These are phyloP conservation scores for Protaetia brevitarsis DNA, from an alignment of 1,140 invertebrate species.

Conservation along the genomic window DNA sequence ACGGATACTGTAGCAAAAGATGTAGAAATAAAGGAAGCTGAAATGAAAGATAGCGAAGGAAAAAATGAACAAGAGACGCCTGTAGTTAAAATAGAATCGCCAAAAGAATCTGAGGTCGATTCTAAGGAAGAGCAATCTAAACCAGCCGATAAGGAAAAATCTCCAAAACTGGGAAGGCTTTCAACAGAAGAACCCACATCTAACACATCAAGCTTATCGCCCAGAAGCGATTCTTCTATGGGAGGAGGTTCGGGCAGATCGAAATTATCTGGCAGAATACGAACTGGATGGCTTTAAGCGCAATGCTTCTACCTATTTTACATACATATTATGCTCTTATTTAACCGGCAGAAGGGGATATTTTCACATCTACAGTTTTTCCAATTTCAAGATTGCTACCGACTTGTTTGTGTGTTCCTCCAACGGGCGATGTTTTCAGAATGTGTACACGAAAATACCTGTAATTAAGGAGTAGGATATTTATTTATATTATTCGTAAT, in stretches of 20 bases:
- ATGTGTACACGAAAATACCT: no score
- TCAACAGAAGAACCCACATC: not conserved
- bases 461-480: no score
- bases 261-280: slow-evolving; percentile 35
- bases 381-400: not conserved
- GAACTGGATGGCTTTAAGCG: slow-evolving; percentile 38
- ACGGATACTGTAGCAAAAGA: slow-evolving; percentile 7
- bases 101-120: slow-evolving; percentile 23
- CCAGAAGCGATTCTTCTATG: not conserved
- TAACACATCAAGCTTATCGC: not conserved
- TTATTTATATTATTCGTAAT: no score
- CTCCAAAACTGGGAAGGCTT: not conserved
- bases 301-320: not conserved
- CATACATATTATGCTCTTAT: not conserved
- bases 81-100: slow-evolving; percentile 4
- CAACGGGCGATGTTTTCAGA: not conserved
- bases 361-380: not conserved
- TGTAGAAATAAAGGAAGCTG: slow-evolving; percentile 10
- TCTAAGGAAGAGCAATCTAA: slow-evolving; percentile 20
- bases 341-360: not conserved
- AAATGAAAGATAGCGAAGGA: slow-evolving; percentile 21
- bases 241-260: slow-evolving; percentile 28
- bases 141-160: slow-evolving; percentile 16
- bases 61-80: slow-evolving; percentile 28
- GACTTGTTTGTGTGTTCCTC: not conserved